These are phyloP conservation scores for Drosophila ustulata DNA, from an alignment of 2,888 invertebrate genomes.

Conservation along the genomic window DNA sequence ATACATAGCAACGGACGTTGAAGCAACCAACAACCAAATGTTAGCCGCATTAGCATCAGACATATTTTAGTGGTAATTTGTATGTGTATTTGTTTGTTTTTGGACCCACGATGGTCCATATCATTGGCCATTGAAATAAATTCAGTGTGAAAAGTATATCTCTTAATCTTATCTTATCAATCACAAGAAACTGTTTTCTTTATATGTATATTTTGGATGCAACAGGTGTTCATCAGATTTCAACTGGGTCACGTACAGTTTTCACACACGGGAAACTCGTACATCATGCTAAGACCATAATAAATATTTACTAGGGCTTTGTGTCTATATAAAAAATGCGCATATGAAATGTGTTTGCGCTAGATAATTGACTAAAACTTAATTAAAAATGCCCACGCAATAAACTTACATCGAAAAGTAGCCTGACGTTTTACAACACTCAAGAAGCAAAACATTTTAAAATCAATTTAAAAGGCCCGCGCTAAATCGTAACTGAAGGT, in stretches of 20 bases:
- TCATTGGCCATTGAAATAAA: conserved; percentile 66
- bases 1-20: conserved; percentile 47
- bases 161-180: conserved; percentile 29
- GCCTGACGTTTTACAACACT: too few relatives aligned
- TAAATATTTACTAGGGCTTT: too few relatives aligned
- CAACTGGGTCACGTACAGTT: background rate
- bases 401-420: too few relatives aligned
- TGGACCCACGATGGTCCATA: conserved; percentile 33
- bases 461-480: background rate
- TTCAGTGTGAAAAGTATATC: conserved; percentile 61
- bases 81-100: conserved; percentile 64
- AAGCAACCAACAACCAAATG: conserved; percentile 8
- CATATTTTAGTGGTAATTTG: conserved; percentile 65
- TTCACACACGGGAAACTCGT: background rate
- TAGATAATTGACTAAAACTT: background rate
- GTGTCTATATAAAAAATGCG: background rate
- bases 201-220: conserved; percentile 13
- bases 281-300: background rate
- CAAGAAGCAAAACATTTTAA: too few relatives aligned
- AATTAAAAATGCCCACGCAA: background rate
- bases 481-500: background rate
- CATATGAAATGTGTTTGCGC: background rate
- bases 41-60: conserved; percentile 29
- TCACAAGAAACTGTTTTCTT: background rate
- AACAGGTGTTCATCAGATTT: conserved; percentile 11